Evolutionary conservation across 2,113 vertebrate genomes (phyloP), one percentile per base, ranked within the genome.

Genomic region (Mormyrus iriodes): DNA sequence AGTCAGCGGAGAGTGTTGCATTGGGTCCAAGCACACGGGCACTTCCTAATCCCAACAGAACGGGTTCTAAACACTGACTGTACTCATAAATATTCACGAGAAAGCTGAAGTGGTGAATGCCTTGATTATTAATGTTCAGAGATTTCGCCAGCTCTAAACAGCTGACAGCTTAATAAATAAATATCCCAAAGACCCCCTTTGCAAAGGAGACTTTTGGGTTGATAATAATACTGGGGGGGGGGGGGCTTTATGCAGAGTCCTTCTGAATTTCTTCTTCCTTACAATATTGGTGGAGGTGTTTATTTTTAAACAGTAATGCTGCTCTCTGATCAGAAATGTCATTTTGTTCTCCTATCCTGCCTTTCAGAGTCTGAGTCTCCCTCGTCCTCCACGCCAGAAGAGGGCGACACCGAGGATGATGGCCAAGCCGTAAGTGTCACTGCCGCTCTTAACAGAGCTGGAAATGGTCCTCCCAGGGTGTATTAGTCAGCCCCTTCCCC

Each of bases 321-420:
- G 58, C 44, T 35, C 42, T 48, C n/a, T 88, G 2, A n/a, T 3
- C 21, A 31, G 5, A 51, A 49, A 51, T 17, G 7, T 58, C 17
- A 35, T 35, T 31, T 49, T 51, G 31, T 53, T 51, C 2, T 91
- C 76, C 92, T 91, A 79, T 93, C 92, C 92, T 87, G 73, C 91
- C 19, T 89, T 88, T 93, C 93, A 96, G 96, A 96, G 91, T 95
- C 96, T 31, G 96, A 96, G 88, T 96, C 95, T 1, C 95, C 96
- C 27, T 96, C 96, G 15, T 96, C 95, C 91, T 96, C 96, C 88
- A 96, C 95, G 0, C 95, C 95, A 76, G 96, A 96, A 90, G 96
- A 96, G 88, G 95, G 93, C 0, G 95, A 96, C 94, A 95, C 95
- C 1, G 94, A 94, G 90, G 96, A 96, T 19, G 96, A 97, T 24